Evolutionary conservation across 2,888 invertebrate genomes (phyloP).

Genomic region (Empis stercorea): DNA sequence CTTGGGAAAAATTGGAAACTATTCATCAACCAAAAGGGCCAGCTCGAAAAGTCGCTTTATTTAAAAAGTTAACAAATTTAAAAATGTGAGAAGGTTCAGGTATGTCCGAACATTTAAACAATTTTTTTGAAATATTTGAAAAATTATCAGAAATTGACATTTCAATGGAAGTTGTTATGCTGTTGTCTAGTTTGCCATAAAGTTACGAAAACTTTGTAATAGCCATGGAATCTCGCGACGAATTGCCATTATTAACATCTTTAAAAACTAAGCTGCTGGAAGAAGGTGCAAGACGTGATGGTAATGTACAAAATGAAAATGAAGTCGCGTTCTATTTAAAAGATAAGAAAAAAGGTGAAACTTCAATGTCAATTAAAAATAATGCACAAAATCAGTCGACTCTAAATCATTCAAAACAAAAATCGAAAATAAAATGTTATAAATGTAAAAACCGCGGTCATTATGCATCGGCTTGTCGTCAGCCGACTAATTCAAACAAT

Average conservation of each 20-base stretch:
- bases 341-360: no score
- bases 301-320: no score
- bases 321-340: no score
- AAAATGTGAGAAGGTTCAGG: slow-evolving; percentile 24
- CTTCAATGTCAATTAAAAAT: no score
- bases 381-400: not conserved
- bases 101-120: slow-evolving; percentile 23
- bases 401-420: not conserved
- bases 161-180: slow-evolving; percentile 21
- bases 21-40: slow-evolving; percentile 29
- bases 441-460: slow-evolving; percentile 3
- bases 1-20: slow-evolving; percentile 26
- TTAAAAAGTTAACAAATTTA: not conserved
- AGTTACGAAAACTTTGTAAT: slow-evolving; percentile 25
- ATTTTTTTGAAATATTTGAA: slow-evolving; percentile 26
- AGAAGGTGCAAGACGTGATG: slow-evolving; percentile 12
- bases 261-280: slow-evolving; percentile 14
- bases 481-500: not conserved
- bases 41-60: not conserved
- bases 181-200: slow-evolving; percentile 24
- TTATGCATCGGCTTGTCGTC: not conserved
- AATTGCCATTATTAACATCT: slow-evolving; percentile 11
- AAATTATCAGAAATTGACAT: slow-evolving; percentile 25
- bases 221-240: slow-evolving; percentile 26
- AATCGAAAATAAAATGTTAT: slow-evolving; percentile 1